Evolutionary conservation across 2,113 vertebrate genomes (phyloP), one percentile per base, ranked within the genome.

Genomic region (Microcebus jonahi): DNA sequence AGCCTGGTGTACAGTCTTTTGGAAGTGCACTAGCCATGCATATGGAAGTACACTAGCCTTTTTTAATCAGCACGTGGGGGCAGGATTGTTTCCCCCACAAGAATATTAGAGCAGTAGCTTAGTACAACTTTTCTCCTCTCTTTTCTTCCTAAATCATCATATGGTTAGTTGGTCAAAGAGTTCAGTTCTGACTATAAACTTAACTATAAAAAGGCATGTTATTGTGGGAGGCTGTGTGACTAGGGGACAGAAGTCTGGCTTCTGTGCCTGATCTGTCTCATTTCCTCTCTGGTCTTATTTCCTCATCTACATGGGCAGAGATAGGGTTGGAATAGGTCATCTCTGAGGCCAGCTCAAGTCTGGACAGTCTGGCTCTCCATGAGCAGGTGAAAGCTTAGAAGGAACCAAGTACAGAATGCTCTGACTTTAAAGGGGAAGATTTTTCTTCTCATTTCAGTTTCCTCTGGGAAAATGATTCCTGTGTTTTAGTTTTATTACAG

Each of bases 401-500:
- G 73, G 34, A 81, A 67, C 67, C 59, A 82, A 82, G 65, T 61
- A 59, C 4, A 61, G 20, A 90, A 29, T 87, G 59, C 68, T 42
- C 61, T 90, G 27, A 34, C 68, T 53, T 90, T 83, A 67, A 61
- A 88, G n/a, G 17, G 31, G 48, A 61, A 65, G n/a, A 48, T 31
- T 63, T 87, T 82, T 80, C 61, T 67, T 82, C 50, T 20, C 45
- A 36, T 67, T 82, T 67, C 76, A 73, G 17, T 93, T 93, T 87
- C 50, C 48, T 90, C 53, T 65, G 73, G n/a, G 48, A 67, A 92
- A 82, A 42, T 57, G 2, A 20, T 68, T 61, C 39, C 21, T 94
- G 25, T 94, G 84, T 96, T 71, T 76, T 89, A 79, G 71, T 88
- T 88, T 94, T 36, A 79, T 70, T 67, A 92, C 1, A 94, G 29